Evolutionary conservation across 2,113 vertebrate genomes (phyloP).

Genomic region (Xiphophorus maculatus): DNA sequence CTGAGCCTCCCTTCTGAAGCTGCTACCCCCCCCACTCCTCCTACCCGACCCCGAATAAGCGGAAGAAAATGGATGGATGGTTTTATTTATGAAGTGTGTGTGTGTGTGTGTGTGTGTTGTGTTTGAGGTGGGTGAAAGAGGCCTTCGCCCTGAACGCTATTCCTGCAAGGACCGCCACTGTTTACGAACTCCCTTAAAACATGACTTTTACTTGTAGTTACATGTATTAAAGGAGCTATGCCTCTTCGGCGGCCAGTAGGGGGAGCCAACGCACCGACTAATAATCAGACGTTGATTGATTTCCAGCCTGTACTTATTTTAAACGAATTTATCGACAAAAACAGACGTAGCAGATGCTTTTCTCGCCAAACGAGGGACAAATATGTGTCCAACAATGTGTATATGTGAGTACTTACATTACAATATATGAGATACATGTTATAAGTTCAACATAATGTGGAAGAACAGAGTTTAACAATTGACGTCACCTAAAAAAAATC

Average conservation of each 20-base stretch:
- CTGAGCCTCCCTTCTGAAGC: too few relatives aligned
- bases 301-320: slow-evolving; percentile 11
- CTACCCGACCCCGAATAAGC: too few relatives aligned
- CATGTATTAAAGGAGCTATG: neutral
- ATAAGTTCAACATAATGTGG: neutral
- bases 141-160: too few relatives aligned
- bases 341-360: neutral
- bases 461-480: neutral
- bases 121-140: neutral
- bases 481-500: neutral
- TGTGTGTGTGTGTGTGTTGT: neutral
- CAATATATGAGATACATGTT: neutral
- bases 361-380: neutral
- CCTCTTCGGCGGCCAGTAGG: slow-evolving; percentile 5
- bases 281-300: slow-evolving; percentile 19
- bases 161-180: too few relatives aligned
- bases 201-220: neutral
- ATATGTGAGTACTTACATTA: neutral
- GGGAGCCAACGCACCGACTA: slow-evolving; percentile 13
- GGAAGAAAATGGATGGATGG: too few relatives aligned
- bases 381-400: neutral
- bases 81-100: neutral
- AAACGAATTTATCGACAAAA: neutral
- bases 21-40: too few relatives aligned
- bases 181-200: too few relatives aligned